phyloP scores from a whole-genome alignment of 2,113 vertebrate genomes.

The Actenoides hombroni region DNA sequence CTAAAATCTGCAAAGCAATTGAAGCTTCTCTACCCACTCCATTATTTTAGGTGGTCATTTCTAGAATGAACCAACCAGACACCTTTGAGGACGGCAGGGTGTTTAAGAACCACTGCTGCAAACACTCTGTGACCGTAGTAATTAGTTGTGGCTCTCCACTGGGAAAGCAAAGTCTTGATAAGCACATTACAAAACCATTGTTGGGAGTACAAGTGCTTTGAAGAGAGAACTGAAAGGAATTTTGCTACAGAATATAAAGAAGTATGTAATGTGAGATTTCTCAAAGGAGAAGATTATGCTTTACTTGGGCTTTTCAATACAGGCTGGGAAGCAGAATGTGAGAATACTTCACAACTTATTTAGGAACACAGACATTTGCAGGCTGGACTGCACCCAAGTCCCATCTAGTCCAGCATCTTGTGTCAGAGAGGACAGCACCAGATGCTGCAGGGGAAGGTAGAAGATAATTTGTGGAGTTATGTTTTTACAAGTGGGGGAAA shows the following conservation, averaged over 20 bases:
- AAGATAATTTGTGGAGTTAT: background rate
- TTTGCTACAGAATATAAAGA: conserved; percentile 14
- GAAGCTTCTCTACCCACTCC: background rate
- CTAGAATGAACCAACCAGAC: background rate
- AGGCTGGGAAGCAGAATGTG: conserved; percentile 8
- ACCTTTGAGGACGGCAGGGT: conserved; percentile 8
- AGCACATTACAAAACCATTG: conserved; percentile 47
- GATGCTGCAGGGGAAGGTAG: background rate
- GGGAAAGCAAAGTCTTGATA: conserved; percentile 50
- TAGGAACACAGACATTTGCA: background rate
- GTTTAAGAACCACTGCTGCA: background rate
- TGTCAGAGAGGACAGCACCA: background rate
- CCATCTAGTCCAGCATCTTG: background rate
- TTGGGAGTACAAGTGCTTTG: conserved; percentile 35
- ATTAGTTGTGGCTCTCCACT: conserved; percentile 36
- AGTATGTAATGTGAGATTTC: conserved; percentile 29
- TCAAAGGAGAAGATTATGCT: conserved; percentile 18
- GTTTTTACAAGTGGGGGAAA: background rate
- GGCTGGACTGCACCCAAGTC: background rate
- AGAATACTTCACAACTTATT: background rate
- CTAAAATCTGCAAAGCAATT: background rate
- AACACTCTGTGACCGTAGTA: conserved; percentile 30
- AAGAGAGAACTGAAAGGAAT: conserved; percentile 44
- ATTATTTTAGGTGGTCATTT: conserved; percentile 13
- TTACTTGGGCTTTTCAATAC: conserved; percentile 19